Evolutionary conservation across 2,113 vertebrate species (phyloP).

Genomic region (Pseudois nayaur): DNA sequence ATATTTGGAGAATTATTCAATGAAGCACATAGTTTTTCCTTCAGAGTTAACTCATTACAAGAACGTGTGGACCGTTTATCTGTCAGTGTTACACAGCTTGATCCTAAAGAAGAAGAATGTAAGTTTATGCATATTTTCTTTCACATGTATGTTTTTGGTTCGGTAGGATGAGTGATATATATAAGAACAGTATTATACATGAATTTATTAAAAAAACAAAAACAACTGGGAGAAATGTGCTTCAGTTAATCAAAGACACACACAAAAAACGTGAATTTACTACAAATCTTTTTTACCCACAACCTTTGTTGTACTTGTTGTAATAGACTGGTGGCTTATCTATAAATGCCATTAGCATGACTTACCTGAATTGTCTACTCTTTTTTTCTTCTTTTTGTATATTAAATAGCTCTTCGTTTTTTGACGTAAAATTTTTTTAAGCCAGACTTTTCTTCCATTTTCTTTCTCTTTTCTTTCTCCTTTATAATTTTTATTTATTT

Average conservation of each 20-base stretch:
- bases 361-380: neutral
- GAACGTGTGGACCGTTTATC: conserved; percentile 98
- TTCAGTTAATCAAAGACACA: neutral
- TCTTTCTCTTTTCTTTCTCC: neutral
- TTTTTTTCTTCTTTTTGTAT: neutral
- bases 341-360: neutral
- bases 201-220: neutral
- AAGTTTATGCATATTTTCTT: conserved; percentile 79
- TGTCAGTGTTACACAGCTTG: conserved; percentile 97
- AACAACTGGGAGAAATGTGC: neutral
- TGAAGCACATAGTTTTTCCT: conserved; percentile 97
- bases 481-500: neutral
- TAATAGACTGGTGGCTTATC: neutral
- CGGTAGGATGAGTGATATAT: neutral
- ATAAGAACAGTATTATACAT: neutral
- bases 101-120: conserved; percentile 98
- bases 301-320: neutral
- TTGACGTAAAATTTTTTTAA: neutral
- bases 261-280: neutral
- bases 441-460: neutral
- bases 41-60: conserved; percentile 98
- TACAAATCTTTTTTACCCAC: neutral
- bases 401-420: neutral
- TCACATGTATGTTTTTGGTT: neutral
- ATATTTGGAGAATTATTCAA: conserved; percentile 99